A percentile compares a stretch with the other conserved stretches of the same genome.
Conservation (phyloP, 2,113 vertebrate genomes). For the Nannospalax galili region DNA sequence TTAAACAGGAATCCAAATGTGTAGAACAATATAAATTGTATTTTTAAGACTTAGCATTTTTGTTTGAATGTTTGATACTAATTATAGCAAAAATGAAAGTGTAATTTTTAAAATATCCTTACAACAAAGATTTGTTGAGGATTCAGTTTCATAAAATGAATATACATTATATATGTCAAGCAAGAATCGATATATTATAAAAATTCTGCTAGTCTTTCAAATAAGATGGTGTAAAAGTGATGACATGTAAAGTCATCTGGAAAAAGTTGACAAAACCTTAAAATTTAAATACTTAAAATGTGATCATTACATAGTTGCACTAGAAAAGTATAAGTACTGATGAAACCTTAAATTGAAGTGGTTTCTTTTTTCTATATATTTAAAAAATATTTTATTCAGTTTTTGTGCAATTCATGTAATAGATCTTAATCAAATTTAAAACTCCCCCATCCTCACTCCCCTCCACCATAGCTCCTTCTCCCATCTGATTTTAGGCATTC, state of each 20-base stretch:
- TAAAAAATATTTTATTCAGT: no score
- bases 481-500: no score
- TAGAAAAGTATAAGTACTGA: neutral
- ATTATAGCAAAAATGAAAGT: neutral
- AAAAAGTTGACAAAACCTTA: neutral
- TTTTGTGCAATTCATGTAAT: no score
- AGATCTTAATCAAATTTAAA: no score
- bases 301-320: neutral
- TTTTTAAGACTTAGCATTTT: neutral
- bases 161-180: neutral
- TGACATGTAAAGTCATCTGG: neutral
- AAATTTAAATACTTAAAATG: neutral
- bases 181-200: neutral
- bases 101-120: neutral
- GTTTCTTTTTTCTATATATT: no score
- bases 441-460: no score
- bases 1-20: neutral
- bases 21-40: neutral
- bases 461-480: no score
- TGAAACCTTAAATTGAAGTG: neutral
- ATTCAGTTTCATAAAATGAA: slow-evolving; percentile 22
- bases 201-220: neutral
- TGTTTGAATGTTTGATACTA: neutral
- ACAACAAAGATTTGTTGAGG: neutral
- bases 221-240: no score